Conservation (phyloP, 2,797 vertebrate species). For the Trematomus bernacchii region DNA sequence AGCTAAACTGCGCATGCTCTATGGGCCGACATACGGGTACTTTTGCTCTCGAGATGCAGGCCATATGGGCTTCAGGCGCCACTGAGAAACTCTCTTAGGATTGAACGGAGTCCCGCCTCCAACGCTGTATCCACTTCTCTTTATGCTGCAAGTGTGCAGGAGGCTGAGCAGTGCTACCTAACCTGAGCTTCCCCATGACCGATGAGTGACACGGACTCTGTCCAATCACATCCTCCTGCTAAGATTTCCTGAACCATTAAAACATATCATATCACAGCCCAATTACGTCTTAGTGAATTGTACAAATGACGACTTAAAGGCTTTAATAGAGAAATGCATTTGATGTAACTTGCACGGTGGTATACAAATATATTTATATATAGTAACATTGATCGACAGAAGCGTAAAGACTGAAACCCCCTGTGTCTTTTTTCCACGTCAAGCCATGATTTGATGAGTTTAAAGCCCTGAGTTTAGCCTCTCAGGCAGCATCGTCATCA, state of each 20-base stretch:
- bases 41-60: too few relatives aligned
- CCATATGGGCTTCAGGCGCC: too few relatives aligned
- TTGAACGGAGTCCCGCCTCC: too few relatives aligned
- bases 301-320: background rate
- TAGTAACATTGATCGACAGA: background rate
- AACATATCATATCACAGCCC: background rate
- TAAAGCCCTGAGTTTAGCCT: background rate
- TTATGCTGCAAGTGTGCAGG: slow-evolving; percentile 40
- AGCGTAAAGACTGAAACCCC: background rate
- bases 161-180: slow-evolving; percentile 64
- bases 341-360: background rate
- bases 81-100: too few relatives aligned
- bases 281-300: background rate
- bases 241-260: background rate
- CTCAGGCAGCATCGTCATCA: background rate
- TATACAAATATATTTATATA: background rate
- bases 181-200: slow-evolving; percentile 9
- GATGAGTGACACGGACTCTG: slow-evolving; percentile 42
- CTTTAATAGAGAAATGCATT: background rate
- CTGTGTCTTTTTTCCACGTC: slow-evolving; percentile 25
- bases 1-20: too few relatives aligned
- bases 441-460: rapidly evolving
- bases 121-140: too few relatives aligned
- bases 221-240: slow-evolving; percentile 42
- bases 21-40: too few relatives aligned